These are phyloP conservation scores for Pseudopodoces humilis DNA, from an alignment of 2,113 vertebrate species.

Conservation along the genomic window DNA sequence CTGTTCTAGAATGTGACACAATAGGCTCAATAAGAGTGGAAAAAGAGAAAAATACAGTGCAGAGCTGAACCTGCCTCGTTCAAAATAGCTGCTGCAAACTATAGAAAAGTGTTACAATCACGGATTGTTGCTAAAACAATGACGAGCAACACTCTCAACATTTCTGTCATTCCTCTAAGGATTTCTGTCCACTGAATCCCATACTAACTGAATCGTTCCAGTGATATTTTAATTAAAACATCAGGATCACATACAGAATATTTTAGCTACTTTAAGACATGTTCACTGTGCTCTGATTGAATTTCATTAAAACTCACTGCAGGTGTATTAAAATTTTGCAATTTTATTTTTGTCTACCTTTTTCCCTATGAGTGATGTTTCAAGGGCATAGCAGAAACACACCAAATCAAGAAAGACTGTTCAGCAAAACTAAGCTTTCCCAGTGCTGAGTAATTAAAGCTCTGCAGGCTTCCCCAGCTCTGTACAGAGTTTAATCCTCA, in stretches of 20 bases:
- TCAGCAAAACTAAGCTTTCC: background rate
- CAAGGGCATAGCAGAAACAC: conserved; percentile 25
- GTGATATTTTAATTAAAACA: conserved; percentile 49
- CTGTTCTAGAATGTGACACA: background rate
- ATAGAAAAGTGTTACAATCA: background rate
- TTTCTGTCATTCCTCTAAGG: background rate
- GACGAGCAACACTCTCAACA: background rate
- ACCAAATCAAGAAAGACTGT: background rate
- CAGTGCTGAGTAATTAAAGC: conserved; percentile 36
- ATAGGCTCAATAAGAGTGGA: background rate
- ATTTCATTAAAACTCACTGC: conserved; percentile 57
- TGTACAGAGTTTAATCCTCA: background rate
- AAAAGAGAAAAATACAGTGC: background rate
- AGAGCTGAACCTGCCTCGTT: background rate
- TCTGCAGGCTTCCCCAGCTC: background rate
- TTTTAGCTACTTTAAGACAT: conserved; percentile 1
- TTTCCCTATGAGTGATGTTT: background rate
- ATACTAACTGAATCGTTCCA: background rate
- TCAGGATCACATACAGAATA: conserved; percentile 18
- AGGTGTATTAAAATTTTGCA: conserved; percentile 41
- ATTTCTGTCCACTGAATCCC: background rate
- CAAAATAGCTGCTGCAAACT: background rate
- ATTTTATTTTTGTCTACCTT: background rate
- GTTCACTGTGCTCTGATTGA: background rate
- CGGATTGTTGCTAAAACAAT: background rate